A percentile compares a stretch with the other conserved stretches of the same genome.
Evolutionary conservation across 2,113 vertebrate species (phyloP).

Genomic region (Oreotrochilus melanogaster): DNA sequence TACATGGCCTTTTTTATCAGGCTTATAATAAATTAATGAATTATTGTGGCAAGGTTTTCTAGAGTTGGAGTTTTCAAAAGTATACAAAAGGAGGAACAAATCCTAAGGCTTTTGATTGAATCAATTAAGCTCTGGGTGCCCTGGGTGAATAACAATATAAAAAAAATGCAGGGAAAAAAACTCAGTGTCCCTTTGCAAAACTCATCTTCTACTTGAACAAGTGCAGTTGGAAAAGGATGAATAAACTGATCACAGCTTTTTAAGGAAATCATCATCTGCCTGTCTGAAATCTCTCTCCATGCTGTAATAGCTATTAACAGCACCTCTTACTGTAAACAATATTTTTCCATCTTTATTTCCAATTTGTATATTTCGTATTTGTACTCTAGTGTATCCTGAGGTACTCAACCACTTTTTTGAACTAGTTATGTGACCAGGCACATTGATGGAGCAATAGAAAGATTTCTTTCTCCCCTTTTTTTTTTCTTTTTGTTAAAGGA

Average conservation of each 20-base stretch:
- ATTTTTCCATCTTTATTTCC: slow-evolving; percentile 40
- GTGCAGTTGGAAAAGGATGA: neutral
- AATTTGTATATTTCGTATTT: neutral
- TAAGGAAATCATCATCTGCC: slow-evolving; percentile 42
- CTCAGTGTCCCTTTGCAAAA: neutral
- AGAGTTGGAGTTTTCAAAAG: neutral
- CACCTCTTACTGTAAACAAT: slow-evolving; percentile 30
- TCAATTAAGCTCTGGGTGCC: neutral
- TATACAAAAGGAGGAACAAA: neutral
- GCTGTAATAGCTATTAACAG: slow-evolving; percentile 45
- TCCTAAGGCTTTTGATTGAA: neutral
- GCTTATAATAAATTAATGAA: neutral
- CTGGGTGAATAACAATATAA: neutral
- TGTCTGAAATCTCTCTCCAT: slow-evolving; percentile 36
- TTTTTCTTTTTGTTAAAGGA: neutral
- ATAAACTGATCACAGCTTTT: slow-evolving; percentile 9
- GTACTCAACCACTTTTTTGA: neutral
- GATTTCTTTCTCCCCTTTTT: neutral
- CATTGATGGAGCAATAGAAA: neutral
- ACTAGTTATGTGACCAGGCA: neutral
- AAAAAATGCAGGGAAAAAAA: neutral
- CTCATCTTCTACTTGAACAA: slow-evolving; percentile 28
- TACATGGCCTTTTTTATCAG: neutral
- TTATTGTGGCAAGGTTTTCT: neutral
- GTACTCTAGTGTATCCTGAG: neutral